Conservation (phyloP, 1,140 invertebrate genomes). For the Neotoxoptera formosana region DNA sequence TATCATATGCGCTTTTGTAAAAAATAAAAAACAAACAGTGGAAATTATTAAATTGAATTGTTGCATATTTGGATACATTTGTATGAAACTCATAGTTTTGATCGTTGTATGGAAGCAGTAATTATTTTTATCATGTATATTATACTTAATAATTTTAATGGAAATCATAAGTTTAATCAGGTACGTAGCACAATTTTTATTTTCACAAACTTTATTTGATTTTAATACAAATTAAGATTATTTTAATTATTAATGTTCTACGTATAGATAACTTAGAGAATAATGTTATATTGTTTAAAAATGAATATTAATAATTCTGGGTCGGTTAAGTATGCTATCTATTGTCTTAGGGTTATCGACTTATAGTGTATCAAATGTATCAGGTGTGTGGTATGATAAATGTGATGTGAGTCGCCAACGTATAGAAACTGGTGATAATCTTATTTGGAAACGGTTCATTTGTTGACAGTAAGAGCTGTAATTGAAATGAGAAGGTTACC, state of each 20-base stretch:
- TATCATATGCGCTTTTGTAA: background rate
- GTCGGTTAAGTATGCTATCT: background rate
- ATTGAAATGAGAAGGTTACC: background rate
- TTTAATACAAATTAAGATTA: background rate
- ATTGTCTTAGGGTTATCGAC: background rate
- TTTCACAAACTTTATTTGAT: background rate
- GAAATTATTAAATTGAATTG: background rate
- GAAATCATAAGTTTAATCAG: constrained; percentile 13
- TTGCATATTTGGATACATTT: background rate
- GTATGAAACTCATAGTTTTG: background rate
- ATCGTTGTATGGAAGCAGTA: background rate
- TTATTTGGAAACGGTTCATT: background rate
- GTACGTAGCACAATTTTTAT: background rate
- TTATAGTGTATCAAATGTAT: background rate
- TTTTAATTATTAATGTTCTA: constrained; percentile 2
- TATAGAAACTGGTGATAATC: background rate
- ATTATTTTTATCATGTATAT: constrained; percentile 1
- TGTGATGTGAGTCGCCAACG: background rate
- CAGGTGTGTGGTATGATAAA: background rate
- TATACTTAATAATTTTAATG: background rate
- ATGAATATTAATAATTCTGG: background rate
- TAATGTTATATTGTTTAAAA: background rate
- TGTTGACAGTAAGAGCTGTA: background rate
- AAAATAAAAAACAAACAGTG: background rate
- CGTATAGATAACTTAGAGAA: background rate